A percentile compares a stretch with the other conserved stretches of the same genome.
Evolutionary conservation across 2,113 vertebrate species (phyloP).

Genomic region (Riparia riparia): DNA sequence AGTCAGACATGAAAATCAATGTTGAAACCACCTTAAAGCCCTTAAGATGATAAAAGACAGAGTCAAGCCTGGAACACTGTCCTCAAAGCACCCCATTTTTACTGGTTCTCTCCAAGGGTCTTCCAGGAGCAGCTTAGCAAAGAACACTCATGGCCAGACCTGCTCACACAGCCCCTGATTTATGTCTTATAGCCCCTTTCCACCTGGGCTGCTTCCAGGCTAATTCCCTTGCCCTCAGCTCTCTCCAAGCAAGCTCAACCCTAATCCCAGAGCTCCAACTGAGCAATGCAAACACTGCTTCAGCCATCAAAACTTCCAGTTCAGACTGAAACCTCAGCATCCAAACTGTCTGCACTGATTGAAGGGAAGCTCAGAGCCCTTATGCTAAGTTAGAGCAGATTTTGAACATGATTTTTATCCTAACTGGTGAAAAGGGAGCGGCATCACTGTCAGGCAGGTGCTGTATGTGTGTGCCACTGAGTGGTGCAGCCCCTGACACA

Average conservation of each 20-base stretch:
- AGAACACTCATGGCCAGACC: background rate
- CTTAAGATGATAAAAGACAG: conserved; percentile 72
- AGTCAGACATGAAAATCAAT: conserved; percentile 75
- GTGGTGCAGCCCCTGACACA: background rate
- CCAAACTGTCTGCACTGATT: background rate
- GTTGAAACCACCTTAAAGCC: conserved; percentile 76
- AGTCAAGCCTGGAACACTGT: conserved; percentile 68
- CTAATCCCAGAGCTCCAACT: background rate
- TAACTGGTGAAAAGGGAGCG: background rate
- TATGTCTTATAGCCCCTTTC: background rate
- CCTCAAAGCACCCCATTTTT: conserved; percentile 59
- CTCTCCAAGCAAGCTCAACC: background rate
- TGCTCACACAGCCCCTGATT: background rate
- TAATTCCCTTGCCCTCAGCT: background rate
- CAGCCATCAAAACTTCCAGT: background rate
- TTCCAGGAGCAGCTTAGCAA: background rate
- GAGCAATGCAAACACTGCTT: background rate
- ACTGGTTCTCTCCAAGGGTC: background rate
- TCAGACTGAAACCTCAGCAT: background rate
- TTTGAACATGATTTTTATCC: background rate
- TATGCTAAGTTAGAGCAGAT: rapidly evolving
- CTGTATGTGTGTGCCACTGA: background rate
- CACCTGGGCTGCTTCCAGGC: background rate
- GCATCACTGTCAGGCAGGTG: background rate
- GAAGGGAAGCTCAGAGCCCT: background rate